phyloP scores from a whole-genome alignment of 64 coral and sea anemone genomes.

The Anthopleura sola region DNA sequence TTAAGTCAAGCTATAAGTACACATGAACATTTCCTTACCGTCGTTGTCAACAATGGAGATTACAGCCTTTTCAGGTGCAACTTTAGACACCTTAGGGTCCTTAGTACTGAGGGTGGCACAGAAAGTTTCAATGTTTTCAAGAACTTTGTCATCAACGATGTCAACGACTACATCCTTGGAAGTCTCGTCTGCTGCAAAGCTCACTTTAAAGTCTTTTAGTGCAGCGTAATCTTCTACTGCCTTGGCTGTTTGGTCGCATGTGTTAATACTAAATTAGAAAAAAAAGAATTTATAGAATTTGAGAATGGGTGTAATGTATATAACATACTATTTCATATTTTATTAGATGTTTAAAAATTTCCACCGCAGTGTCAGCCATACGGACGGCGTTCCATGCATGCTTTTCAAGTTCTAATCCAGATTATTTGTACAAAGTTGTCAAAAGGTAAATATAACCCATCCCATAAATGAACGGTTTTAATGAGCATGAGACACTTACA shows the following conservation, averaged over 20 bases:
- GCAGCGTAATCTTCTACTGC: background rate
- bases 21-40: background rate
- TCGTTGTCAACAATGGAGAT: constrained; percentile 5
- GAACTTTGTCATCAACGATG: background rate
- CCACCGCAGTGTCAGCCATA: too few relatives aligned
- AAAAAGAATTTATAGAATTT: background rate
- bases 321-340: too few relatives aligned
- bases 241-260: background rate
- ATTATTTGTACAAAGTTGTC: too few relatives aligned
- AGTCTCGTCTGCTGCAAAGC: background rate
- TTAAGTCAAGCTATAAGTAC: too few relatives aligned
- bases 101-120: background rate
- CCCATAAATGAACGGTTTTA: too few relatives aligned
- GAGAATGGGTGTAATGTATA: too few relatives aligned
- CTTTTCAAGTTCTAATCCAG: too few relatives aligned
- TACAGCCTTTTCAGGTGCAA: background rate
- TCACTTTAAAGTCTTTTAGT: background rate
- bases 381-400: too few relatives aligned
- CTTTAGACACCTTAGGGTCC: background rate
- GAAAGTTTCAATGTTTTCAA: background rate
- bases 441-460: too few relatives aligned
- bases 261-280: background rate
- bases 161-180: background rate
- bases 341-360: too few relatives aligned
- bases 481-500: background rate